Percentiles rank a stretch among this genome's conserved stretches.
These are phyloP conservation scores for Lutraria lutraria DNA, from an alignment of 2,888 invertebrate species.

Conservation along the genomic window DNA sequence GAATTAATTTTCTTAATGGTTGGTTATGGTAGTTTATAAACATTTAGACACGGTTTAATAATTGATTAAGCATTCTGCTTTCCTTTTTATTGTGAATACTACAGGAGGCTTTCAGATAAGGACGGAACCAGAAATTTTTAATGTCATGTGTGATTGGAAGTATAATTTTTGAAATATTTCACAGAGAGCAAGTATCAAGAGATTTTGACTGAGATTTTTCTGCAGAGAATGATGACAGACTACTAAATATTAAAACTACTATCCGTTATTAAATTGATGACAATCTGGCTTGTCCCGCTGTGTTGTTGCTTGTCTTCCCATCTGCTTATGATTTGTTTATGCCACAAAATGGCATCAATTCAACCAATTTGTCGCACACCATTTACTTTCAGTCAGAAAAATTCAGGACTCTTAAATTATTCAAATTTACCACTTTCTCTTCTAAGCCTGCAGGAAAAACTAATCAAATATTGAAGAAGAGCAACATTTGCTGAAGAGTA, in stretches of 20 bases:
- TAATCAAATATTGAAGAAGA: slow-evolving; percentile 44
- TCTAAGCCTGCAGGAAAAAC: slow-evolving; percentile 39
- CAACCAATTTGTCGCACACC: slow-evolving; percentile 26
- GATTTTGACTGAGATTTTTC: not conserved
- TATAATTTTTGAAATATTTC: not conserved
- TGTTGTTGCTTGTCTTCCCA: slow-evolving; percentile 13
- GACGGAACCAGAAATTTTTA: not conserved
- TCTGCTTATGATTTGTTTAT: slow-evolving; percentile 28
- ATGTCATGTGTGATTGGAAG: not conserved
- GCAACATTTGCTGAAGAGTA: slow-evolving; percentile 31
- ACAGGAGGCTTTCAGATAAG: not conserved
- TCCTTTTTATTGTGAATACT: not conserved
- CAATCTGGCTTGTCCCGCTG: not conserved
- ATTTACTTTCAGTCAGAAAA: slow-evolving; percentile 26
- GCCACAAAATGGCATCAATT: slow-evolving; percentile 23
- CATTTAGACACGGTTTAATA: not conserved
- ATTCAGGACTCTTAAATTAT: slow-evolving; percentile 37
- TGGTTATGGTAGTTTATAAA: not conserved
- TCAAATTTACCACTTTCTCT: slow-evolving; percentile 31
- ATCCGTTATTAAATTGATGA: not conserved
- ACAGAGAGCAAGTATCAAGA: not conserved
- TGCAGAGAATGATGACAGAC: slow-evolving; percentile 17
- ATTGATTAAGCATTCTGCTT: not conserved
- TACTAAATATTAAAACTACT: slow-evolving; percentile 7
- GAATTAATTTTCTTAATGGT: not conserved